Base-by-base conservation (phyloP, 2,888 invertebrate species). In the Linnaemya vulpina region DNA sequence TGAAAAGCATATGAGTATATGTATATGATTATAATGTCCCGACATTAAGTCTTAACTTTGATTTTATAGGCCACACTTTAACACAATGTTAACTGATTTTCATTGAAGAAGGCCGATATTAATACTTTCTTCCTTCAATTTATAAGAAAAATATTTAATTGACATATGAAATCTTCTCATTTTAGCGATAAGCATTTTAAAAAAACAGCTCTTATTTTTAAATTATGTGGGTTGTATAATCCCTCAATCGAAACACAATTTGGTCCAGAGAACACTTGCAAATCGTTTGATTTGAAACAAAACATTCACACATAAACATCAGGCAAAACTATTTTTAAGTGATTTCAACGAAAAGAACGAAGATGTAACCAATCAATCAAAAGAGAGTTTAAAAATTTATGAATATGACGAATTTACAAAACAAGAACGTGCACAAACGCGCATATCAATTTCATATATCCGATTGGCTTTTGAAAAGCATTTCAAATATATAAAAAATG, bases 351-450 rank as follows among this genome's bases (percentile, higher is more conserved):
- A 67, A 73, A 73, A 55, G 35, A 55, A 38, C 53, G 65, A 62
- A 46, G 11, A 46, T 67, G 65, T 51, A 78, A 46, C 71, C 75
- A 43, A 63, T 76, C 76, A 77, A 76, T 76, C 62, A 20, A 80
- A 22, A 38, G 46, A 58, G 17, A 38, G 15, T 49, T 60, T 74
- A 78, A 73, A 51, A 81, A 79, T 25, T 58, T 62, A 53, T 70
- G 35, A 30, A 58, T 74, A 51, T 60, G 87, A 86, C 86, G 86
- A 86, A 86, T 86, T 86, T 86, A 87, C 81, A 87, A 87, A 87
- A 87, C 87, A 86, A 82, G 67, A 88, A 88, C 87, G 87, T 87
- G 87, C 87, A 87, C 86, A 86, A 86, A 84, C 86, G 84, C 87
- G 63, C 84, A 58, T 82, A 82, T 85, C 78, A 60, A 49, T 63